Conservation (phyloP, 2,888 invertebrate species). For the Trypoxylon attenuatum region DNA sequence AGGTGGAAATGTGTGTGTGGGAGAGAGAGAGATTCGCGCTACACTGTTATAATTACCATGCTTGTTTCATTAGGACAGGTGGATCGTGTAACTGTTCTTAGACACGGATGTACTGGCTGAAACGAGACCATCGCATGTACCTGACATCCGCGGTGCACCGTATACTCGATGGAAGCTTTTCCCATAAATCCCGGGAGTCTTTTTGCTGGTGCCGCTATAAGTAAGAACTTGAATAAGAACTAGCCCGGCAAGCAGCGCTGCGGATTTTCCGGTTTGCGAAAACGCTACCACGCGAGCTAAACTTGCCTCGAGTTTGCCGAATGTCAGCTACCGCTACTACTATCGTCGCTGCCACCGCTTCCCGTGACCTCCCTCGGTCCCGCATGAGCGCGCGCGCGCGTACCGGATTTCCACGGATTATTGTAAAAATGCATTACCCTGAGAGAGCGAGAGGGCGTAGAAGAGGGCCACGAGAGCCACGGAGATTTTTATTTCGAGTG, state of each 20-base stretch:
- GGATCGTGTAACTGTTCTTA: conserved; percentile 19
- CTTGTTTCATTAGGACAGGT: conserved; percentile 13
- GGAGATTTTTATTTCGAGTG: neutral
- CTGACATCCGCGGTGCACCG: conserved; percentile 6
- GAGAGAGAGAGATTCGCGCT: conserved; percentile 14
- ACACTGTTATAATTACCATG: conserved; percentile 44
- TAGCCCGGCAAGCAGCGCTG: conserved; percentile 11
- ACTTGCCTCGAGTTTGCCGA: conserved; percentile 21
- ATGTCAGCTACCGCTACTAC: conserved; percentile 8
- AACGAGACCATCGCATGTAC: neutral
- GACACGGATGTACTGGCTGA: neutral
- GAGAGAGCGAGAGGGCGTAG: neutral
- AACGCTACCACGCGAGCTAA: neutral
- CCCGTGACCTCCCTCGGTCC: conserved; percentile 12
- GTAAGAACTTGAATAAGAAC: conserved; percentile 32
- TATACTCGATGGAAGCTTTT: conserved; percentile 10
- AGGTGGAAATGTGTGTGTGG: no score
- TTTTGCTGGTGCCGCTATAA: conserved; percentile 2
- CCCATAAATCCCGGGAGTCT: conserved; percentile 29
- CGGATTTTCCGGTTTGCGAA: conserved; percentile 11
- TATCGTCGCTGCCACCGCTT: no score
- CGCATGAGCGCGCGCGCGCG: conserved; percentile 1
- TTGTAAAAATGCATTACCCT: conserved; percentile 39
- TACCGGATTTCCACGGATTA: conserved; percentile 35
- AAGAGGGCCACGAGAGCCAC: no score